Conservation (phyloP, 2,113 vertebrate species). For the Origma solitaria region DNA sequence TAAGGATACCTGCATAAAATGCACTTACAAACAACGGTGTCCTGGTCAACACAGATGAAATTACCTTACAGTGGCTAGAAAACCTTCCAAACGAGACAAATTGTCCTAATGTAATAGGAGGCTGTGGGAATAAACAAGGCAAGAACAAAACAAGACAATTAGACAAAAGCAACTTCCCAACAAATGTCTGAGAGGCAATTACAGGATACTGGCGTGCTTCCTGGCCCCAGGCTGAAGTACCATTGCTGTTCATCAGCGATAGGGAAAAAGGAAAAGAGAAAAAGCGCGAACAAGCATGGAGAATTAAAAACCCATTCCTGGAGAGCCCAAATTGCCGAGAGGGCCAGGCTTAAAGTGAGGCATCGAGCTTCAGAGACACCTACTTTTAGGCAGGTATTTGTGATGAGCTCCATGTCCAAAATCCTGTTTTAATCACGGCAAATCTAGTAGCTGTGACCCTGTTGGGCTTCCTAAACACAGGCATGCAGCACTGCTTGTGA, state of each 20-base stretch:
- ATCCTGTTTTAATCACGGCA: background rate
- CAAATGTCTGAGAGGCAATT: constrained; percentile 18
- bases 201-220: constrained; percentile 23
- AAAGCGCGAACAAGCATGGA: background rate
- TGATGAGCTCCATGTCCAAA: background rate
- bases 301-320: background rate
- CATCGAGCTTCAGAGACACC: background rate
- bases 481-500: background rate
- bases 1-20: background rate
- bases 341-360: background rate
- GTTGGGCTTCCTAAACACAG: background rate
- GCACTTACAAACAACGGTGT: background rate
- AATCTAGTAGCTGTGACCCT: background rate
- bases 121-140: constrained; percentile 54
- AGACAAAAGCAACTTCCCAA: constrained; percentile 47
- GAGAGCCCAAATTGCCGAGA: background rate
- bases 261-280: constrained; percentile 4
- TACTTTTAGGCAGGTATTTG: background rate
- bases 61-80: constrained; percentile 23
- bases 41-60: constrained; percentile 34
- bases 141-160: constrained; percentile 50
- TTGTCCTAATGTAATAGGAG: constrained; percentile 49
- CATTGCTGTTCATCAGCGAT: background rate
- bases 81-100: constrained; percentile 1
- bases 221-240: constrained; percentile 20